phyloP scores from a whole-genome alignment of 2,888 invertebrate genomes.

The Temnothorax unifasciatus region DNA sequence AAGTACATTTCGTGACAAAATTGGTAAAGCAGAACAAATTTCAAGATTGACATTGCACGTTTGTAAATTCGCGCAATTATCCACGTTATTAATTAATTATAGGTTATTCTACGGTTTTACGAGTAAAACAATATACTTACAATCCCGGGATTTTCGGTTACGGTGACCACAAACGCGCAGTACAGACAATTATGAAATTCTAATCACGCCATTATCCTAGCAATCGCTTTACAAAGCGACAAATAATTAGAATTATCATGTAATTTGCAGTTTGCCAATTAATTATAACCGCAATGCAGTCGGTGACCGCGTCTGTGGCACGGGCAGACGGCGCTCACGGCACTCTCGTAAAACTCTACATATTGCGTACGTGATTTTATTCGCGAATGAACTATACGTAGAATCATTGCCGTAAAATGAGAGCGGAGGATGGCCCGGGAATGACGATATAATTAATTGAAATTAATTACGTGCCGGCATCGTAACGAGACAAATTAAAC shows the following conservation, averaged over 20 bases:
- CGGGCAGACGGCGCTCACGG: background rate
- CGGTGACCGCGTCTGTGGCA: constrained; percentile 25
- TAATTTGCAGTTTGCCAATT: constrained; percentile 58
- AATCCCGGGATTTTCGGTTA: constrained; percentile 28
- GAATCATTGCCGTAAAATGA: constrained; percentile 59
- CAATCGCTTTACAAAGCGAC: constrained; percentile 58
- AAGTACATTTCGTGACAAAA: background rate
- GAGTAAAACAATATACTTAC: constrained; percentile 42
- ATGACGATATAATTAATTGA: constrained; percentile 77
- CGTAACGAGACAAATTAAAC: constrained; percentile 81
- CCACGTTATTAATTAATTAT: constrained; percentile 42
- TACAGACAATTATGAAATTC: constrained; percentile 55
- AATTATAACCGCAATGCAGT: constrained; percentile 53
- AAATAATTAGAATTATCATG: constrained; percentile 56
- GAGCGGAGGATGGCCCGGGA: constrained; percentile 37
- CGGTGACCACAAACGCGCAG: constrained; percentile 17
- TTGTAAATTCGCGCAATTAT: background rate
- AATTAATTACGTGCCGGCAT: constrained; percentile 77
- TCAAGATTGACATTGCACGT: background rate
- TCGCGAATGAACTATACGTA: constrained; percentile 50
- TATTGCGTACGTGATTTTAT: constrained; percentile 55
- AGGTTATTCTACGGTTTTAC: background rate
- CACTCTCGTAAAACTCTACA: constrained; percentile 46
- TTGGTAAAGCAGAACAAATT: background rate
- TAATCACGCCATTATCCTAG: constrained; percentile 48